Evolutionary conservation across 1,140 invertebrate genomes (phyloP).

Genomic region (Pseudobourletiella spinata): DNA sequence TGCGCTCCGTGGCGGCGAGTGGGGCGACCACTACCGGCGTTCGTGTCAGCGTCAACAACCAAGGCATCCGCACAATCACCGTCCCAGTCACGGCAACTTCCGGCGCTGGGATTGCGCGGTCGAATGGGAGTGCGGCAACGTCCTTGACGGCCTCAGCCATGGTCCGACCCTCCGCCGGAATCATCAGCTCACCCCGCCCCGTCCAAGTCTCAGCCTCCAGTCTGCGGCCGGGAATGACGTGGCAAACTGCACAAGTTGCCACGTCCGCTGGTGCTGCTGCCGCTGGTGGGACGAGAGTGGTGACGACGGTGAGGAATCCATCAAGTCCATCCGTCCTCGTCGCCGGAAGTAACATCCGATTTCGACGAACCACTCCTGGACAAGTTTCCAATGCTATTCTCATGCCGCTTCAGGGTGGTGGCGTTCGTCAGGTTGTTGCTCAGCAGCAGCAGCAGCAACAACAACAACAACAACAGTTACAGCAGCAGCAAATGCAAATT

Average conservation of each 20-base stretch:
- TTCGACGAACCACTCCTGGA: not conserved
- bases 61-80: not conserved
- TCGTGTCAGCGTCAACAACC: not conserved
- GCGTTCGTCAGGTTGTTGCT: not conserved
- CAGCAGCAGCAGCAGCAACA: not conserved
- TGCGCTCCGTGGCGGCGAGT: not conserved
- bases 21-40: conserved; percentile 1
- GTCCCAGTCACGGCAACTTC: not conserved
- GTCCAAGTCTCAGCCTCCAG: conserved; percentile 1
- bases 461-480: not conserved
- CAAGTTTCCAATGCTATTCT: not conserved
- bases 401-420: not conserved
- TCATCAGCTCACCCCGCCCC: not conserved
- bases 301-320: not conserved
- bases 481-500: not conserved
- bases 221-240: conserved; percentile 16
- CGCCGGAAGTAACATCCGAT: conserved; percentile 2
- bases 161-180: not conserved
- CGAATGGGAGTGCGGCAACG: not conserved
- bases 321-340: not conserved
- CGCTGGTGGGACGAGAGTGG: not conserved
- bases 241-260: conserved; percentile 1
- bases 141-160: conserved; percentile 2
- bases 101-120: not conserved
- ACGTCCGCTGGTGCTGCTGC: not conserved